A percentile compares a stretch with the other conserved stretches of the same genome.
Conservation (phyloP, 2,888 invertebrate genomes). For the Stenurella melanura region DNA sequence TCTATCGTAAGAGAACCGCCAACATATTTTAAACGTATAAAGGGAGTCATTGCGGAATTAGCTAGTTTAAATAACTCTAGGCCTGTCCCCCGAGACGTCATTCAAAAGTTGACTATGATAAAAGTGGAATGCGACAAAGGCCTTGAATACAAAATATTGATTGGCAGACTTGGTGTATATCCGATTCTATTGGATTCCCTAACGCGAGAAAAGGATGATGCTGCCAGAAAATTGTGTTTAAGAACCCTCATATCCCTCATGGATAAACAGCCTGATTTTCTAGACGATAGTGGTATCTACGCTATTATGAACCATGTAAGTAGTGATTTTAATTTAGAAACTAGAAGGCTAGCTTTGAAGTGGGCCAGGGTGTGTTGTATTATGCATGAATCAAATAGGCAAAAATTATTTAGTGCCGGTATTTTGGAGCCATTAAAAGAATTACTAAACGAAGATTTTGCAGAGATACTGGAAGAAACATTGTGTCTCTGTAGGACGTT, state of each 20-base stretch:
- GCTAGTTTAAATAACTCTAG: no score
- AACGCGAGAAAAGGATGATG: constrained; percentile 69
- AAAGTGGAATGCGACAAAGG: constrained; percentile 81
- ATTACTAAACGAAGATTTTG: constrained; percentile 73
- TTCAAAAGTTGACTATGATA: constrained; percentile 59
- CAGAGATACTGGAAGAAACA: constrained; percentile 76
- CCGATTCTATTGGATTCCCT: constrained; percentile 78
- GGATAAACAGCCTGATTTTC: constrained; percentile 89
- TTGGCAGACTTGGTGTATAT: constrained; percentile 85
- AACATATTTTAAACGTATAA: constrained; percentile 75
- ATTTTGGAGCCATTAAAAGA: constrained; percentile 79
- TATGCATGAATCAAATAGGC: constrained; percentile 90
- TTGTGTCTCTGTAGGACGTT: constrained; percentile 82
- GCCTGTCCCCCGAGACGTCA: constrained; percentile 50
- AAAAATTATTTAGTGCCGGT: constrained; percentile 81
- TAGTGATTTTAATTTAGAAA: constrained; percentile 74
- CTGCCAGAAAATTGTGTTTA: constrained; percentile 71
- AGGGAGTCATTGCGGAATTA: constrained; percentile 75
- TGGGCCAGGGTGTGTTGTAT: constrained; percentile 86
- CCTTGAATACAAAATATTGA: constrained; percentile 83
- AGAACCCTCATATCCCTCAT: constrained; percentile 78
- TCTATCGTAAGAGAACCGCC: constrained; percentile 83
- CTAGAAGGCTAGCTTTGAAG: constrained; percentile 78
- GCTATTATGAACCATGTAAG: constrained; percentile 76
- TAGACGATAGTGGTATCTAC: constrained; percentile 80